Evolutionary conservation across 2,888 invertebrate species (phyloP).

Genomic region (Acronicta alni): DNA sequence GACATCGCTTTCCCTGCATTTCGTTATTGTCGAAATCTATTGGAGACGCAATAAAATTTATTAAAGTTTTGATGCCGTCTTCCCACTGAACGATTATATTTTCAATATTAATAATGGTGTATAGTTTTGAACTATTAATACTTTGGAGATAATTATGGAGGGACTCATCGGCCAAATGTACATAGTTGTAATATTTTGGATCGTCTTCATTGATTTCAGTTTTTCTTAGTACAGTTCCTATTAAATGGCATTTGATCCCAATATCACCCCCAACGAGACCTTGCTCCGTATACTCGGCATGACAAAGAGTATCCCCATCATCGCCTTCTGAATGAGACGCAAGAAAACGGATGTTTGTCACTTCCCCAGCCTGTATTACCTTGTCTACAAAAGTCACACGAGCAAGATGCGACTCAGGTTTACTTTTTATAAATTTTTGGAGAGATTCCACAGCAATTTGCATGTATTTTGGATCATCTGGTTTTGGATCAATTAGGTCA

Average conservation of each 20-base stretch:
- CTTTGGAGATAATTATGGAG: slow-evolving; percentile 52
- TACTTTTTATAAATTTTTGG: slow-evolving; percentile 52
- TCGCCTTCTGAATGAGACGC: slow-evolving; percentile 29
- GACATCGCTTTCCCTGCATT: slow-evolving; percentile 39
- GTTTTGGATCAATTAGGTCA: slow-evolving; percentile 1
- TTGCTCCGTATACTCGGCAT: slow-evolving; percentile 25
- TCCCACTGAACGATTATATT: slow-evolving; percentile 36
- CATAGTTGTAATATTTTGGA: slow-evolving; percentile 42
- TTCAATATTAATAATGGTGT: slow-evolving; percentile 36
- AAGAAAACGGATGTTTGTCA: slow-evolving; percentile 26
- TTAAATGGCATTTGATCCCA: slow-evolving; percentile 31
- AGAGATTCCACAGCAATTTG: slow-evolving; percentile 62
- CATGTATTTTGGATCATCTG: slow-evolving; percentile 27
- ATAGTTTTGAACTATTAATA: slow-evolving; percentile 22
- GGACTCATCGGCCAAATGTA: slow-evolving; percentile 62
- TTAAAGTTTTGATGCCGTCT: slow-evolving; percentile 50
- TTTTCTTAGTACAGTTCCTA: slow-evolving; percentile 23
- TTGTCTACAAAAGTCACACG: slow-evolving; percentile 44
- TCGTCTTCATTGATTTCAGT: slow-evolving; percentile 29
- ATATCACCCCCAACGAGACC: slow-evolving; percentile 10
- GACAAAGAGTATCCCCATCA: slow-evolving; percentile 42
- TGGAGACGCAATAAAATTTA: slow-evolving; percentile 51
- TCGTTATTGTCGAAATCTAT: slow-evolving; percentile 57
- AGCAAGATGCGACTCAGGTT: slow-evolving; percentile 36
- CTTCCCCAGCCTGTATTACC: slow-evolving; percentile 3